Conservation (phyloP, 2,113 vertebrate species). For the Cheilinus undulatus region DNA sequence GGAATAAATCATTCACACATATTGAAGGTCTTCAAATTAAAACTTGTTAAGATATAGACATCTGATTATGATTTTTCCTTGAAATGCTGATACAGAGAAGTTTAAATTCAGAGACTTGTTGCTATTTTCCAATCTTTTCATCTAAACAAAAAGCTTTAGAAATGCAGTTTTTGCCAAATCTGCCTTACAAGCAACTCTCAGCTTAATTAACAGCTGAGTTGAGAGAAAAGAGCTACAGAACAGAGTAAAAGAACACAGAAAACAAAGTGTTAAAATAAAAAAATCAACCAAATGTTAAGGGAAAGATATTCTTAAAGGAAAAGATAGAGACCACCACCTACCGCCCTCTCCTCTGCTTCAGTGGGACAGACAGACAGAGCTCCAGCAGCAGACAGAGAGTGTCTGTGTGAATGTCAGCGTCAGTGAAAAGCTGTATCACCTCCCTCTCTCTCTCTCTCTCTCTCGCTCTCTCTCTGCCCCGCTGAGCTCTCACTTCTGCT, state of each 20-base stretch:
- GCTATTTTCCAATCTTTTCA: too few species aligned
- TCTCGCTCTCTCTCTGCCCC: constrained; percentile 23
- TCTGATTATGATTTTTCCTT: too few species aligned
- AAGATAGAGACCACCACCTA: constrained; percentile 33
- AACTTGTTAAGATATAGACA: too few species aligned
- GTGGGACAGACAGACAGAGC: constrained; percentile 10
- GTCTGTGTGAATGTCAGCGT: constrained; percentile 50
- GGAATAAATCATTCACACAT: too few species aligned
- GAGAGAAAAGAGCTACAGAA: neutral
- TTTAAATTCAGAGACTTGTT: too few species aligned
- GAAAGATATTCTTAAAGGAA: constrained; percentile 16
- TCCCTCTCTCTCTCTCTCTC: constrained; percentile 17
- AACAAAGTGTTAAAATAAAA: neutral
- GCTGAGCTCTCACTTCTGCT: constrained; percentile 72
- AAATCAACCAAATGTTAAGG: neutral
- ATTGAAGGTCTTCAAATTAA: too few species aligned
- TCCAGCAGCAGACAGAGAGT: constrained; percentile 28
- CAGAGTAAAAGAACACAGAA: neutral
- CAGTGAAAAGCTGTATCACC: constrained; percentile 54
- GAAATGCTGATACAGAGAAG: too few species aligned
- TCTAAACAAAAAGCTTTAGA: too few species aligned
- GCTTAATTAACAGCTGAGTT: neutral
- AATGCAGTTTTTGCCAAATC: too few species aligned
- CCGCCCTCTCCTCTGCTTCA: constrained; percentile 49
- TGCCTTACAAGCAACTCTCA: too few species aligned